Evolutionary conservation across 2,113 vertebrate genomes (phyloP).

Genomic region (Malurus elegans): DNA sequence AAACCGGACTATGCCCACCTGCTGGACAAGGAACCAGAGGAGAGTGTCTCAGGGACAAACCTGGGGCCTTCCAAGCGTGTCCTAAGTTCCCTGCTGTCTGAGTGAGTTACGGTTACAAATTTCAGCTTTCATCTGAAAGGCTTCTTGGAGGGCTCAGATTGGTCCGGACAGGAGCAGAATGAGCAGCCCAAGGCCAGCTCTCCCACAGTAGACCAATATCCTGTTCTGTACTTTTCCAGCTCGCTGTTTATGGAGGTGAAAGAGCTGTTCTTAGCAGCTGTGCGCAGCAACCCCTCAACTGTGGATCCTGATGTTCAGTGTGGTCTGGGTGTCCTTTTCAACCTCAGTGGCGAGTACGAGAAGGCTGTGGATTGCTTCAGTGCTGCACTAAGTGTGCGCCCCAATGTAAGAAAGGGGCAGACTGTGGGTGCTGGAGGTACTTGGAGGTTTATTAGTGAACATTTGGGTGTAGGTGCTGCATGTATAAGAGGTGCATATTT

Average conservation of each 20-base stretch:
- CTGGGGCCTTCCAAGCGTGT: constrained; percentile 79
- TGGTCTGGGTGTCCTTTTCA: constrained; percentile 95
- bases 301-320: constrained; percentile 97
- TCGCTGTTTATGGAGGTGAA: constrained; percentile 91
- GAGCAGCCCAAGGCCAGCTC: background rate
- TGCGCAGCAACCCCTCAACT: constrained; percentile 80
- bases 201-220: background rate
- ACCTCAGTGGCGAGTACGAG: constrained; percentile 95
- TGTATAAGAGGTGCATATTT: fast-evolving
- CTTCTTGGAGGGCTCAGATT: background rate
- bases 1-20: constrained; percentile 85
- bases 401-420: constrained; percentile 79
- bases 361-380: constrained; percentile 98
- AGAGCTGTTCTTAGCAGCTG: constrained; percentile 89
- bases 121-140: background rate
- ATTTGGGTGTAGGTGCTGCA: background rate
- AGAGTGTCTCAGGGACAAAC: constrained; percentile 21
- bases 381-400: constrained; percentile 87
- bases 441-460: background rate
- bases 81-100: constrained; percentile 88
- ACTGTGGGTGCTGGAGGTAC: background rate
- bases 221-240: constrained; percentile 63
- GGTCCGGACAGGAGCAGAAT: background rate
- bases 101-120: constrained; percentile 79
- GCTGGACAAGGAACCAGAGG: constrained; percentile 65